Evolutionary conservation across 2,888 invertebrate genomes (phyloP), one percentile per base, ranked within the genome.

Genomic region (Scotopteryx bipunctaria): DNA sequence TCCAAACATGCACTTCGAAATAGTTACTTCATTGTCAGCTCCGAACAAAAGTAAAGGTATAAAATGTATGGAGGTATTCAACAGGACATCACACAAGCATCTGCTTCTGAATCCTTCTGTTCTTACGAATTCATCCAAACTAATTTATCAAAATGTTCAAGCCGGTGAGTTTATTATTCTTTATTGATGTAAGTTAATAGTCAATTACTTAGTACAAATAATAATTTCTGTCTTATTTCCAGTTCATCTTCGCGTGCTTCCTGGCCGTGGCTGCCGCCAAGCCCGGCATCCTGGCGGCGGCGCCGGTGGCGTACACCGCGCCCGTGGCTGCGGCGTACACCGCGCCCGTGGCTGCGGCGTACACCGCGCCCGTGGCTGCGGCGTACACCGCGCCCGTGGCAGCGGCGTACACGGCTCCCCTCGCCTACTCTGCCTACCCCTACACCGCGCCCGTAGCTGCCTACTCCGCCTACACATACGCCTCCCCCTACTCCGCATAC

Each of bases 241-340:
- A 86, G 85, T 67, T 83, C 53, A 64, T 83, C 55, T 70, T 83
- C 69, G 78, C 81, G 41, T 82, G 80, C 63, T 68, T 83, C 66
- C 59, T 84, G 69, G 84, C 82, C 43, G 54, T 81, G 56, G 82
- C 78, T 45, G 72, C 76, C 41, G 84, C 84, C 46, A 78, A 81
- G 60, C 83, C 85, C 13, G 58, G 63, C 9, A 44, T 58, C 43
- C 63, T 72, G 44, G 60, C 72, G 5, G 55, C 68, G 31, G 69
- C 71, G 9, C 79, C 72, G 1, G 61, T 69, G 44, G 72, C 72
- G 57, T 66, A 67, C 63, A 61, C 70, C 13, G 63, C 64, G 16
- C 59, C 60, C 0, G 53, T 57, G 11, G 53, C 73, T 1, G 67
- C 69, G 0, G 69, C 69, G 3, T 76, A 76, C 60, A 64, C 71